Conservation (phyloP, 2,113 vertebrate species). For the Litocranius walleri region DNA sequence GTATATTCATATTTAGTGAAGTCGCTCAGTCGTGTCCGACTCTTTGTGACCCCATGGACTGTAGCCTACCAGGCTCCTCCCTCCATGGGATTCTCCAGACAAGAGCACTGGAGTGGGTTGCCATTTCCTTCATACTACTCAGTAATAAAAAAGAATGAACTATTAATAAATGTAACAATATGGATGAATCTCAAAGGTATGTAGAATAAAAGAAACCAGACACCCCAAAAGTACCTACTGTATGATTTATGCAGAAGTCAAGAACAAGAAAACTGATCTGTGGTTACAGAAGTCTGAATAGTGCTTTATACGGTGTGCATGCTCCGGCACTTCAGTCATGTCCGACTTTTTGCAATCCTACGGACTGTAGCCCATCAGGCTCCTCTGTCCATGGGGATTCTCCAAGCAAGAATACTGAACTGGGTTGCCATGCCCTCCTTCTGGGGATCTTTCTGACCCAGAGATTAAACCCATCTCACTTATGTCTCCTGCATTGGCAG, state of each 20-base stretch:
- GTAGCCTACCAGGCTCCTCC: too few relatives aligned
- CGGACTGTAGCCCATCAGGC: not conserved
- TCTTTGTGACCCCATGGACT: too few relatives aligned
- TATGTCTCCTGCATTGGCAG: not conserved
- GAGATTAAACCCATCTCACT: not conserved
- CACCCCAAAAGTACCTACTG: not conserved
- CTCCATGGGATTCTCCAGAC: too few relatives aligned
- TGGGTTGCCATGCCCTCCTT: not conserved
- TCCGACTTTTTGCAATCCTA: not conserved
- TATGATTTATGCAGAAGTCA: not conserved
- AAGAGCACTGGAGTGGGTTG: too few relatives aligned
- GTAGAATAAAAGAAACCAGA: not conserved
- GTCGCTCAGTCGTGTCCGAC: too few relatives aligned
- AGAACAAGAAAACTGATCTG: not conserved
- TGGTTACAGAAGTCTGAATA: not conserved
- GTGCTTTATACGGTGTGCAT: not conserved
- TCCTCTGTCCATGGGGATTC: not conserved
- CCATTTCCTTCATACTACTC: not conserved
- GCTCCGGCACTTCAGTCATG: not conserved
- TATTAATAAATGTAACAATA: constrained; percentile 17
- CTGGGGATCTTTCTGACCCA: not conserved
- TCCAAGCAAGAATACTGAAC: not conserved
- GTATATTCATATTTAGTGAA: not conserved
- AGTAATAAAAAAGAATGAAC: not conserved
- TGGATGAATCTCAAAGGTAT: not conserved